phyloP scores from a whole-genome alignment of 1,140 invertebrate species.

The Pomacea maculata region DNA sequence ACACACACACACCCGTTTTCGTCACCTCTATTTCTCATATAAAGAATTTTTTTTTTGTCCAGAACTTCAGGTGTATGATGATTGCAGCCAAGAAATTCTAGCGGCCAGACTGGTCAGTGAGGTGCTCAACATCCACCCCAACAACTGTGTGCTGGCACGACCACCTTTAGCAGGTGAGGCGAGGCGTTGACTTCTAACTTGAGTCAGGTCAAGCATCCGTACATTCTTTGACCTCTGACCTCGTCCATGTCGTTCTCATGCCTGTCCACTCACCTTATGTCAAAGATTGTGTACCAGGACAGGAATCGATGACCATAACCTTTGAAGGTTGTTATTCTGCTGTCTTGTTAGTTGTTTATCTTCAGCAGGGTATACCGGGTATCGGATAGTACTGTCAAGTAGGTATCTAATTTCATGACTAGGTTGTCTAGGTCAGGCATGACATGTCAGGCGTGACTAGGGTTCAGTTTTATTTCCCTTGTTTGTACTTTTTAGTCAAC shows the following conservation, averaged over 20 bases:
- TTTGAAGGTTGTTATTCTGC: neutral
- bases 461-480: neutral
- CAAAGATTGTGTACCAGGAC: neutral
- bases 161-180: slow-evolving; percentile 12
- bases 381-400: no score
- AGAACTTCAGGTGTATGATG: slow-evolving; percentile 14
- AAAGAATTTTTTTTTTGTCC: neutral
- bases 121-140: neutral
- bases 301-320: neutral
- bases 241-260: neutral
- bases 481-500: neutral
- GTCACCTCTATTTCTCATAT: neutral
- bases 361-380: neutral
- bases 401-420: no score
- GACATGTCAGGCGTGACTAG: no score
- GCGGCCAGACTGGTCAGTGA: slow-evolving; percentile 3
- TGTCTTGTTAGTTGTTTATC: neutral
- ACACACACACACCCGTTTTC: neutral
- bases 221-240: neutral
- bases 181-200: no score
- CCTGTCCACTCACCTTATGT: neutral
- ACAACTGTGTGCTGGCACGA: slow-evolving; percentile 5
- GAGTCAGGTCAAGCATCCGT: no score
- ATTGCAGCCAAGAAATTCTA: slow-evolving; percentile 11
- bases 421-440: no score